Evolutionary conservation across 2,797 vertebrate species (phyloP).

Genomic region (Dipus sagitta): DNA sequence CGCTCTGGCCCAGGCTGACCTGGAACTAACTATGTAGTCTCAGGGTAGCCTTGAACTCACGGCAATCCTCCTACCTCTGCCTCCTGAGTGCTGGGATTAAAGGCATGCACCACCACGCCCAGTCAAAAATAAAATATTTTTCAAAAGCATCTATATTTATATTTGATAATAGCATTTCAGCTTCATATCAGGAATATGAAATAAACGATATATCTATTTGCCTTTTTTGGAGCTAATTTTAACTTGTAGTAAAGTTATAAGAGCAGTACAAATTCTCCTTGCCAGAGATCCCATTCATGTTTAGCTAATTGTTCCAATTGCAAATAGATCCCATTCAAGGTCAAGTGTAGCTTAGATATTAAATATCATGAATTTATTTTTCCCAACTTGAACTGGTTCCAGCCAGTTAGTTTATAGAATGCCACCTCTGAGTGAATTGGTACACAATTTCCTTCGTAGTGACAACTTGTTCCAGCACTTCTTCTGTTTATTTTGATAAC

Average conservation of each 20-base stretch:
- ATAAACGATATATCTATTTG: constrained; percentile 4
- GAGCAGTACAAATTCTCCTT: constrained; percentile 23
- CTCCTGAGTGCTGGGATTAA: too few species aligned
- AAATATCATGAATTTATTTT: background rate
- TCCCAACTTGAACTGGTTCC: background rate
- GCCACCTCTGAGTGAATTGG: background rate
- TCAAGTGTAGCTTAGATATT: background rate
- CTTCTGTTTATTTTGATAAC: background rate
- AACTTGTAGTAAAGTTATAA: background rate
- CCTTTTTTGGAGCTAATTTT: constrained; percentile 48
- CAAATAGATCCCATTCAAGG: background rate
- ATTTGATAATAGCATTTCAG: background rate
- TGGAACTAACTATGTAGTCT: too few species aligned
- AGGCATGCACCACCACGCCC: too few species aligned
- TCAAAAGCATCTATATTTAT: background rate
- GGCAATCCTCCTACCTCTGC: too few species aligned
- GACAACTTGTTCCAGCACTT: background rate
- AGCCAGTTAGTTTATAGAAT: background rate
- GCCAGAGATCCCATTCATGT: background rate
- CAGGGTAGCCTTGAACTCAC: too few species aligned
- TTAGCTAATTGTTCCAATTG: background rate
- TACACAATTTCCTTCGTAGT: background rate
- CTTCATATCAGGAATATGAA: background rate
- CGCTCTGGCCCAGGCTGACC: too few species aligned
- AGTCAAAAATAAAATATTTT: too few species aligned